A percentile compares a stretch with the other conserved stretches of the same genome.
These are phyloP conservation scores for Dromiciops gliroides DNA, from an alignment of 2,113 vertebrate species.

Conservation along the genomic window DNA sequence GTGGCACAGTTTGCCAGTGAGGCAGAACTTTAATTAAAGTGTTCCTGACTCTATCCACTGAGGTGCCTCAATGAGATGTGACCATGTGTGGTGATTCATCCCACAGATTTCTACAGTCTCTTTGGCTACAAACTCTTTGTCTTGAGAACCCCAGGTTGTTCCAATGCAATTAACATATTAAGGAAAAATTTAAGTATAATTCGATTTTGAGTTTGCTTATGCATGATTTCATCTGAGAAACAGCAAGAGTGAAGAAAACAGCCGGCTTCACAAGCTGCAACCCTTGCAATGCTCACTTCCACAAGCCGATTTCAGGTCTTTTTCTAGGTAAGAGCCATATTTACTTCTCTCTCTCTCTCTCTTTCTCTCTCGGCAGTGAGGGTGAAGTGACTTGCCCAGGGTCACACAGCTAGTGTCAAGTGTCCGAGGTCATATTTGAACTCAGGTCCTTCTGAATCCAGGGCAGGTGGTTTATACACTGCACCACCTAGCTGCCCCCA, in stretches of 20 bases:
- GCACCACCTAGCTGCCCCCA: no score
- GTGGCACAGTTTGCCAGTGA: no score
- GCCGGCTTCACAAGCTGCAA: neutral
- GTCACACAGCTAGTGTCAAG: no score
- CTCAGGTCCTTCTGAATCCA: no score
- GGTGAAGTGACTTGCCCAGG: no score
- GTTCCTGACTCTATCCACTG: no score
- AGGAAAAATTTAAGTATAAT: neutral
- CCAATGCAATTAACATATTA: neutral
- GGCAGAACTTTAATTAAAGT: no score
- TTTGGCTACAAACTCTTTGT: neutral
- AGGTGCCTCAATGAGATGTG: neutral
- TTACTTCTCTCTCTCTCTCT: no score
- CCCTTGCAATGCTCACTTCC: neutral
- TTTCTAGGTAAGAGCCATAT: neutral
- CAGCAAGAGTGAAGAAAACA: neutral
- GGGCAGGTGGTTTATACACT: no score
- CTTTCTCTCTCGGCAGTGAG: no score
- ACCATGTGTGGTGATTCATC: no score
- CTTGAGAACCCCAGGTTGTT: neutral
- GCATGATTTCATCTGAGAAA: neutral
- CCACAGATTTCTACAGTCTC: neutral
- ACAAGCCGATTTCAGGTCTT: neutral
- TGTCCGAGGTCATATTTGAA: no score
- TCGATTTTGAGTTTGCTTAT: neutral